Percentiles rank a stretch among this genome's conserved stretches.
These are phyloP conservation scores for Rhea americana DNA, from an alignment of 2,113 vertebrate genomes.

Conservation along the genomic window DNA sequence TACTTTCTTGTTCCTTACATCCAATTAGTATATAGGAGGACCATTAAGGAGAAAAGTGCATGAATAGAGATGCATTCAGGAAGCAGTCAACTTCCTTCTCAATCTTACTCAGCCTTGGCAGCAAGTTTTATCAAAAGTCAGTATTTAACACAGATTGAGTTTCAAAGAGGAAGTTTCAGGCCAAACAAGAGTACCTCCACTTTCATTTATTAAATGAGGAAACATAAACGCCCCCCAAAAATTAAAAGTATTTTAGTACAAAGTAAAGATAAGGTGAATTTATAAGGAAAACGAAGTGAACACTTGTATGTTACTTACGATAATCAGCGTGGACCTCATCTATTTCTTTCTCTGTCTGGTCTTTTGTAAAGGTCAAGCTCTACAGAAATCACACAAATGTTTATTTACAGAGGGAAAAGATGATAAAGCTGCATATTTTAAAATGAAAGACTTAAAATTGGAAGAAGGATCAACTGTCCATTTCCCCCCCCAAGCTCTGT, in stretches of 20 bases:
- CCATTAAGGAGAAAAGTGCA: not conserved
- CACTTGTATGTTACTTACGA: constrained; percentile 80
- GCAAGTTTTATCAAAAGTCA: not conserved
- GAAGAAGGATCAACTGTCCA: not conserved
- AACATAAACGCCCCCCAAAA: not conserved
- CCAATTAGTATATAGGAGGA: not conserved
- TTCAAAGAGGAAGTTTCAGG: not conserved
- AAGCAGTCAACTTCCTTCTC: not conserved
- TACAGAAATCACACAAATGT: constrained; percentile 65
- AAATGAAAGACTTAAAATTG: not conserved
- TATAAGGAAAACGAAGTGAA: not conserved
- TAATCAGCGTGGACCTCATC: constrained; percentile 88
- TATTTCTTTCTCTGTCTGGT: constrained; percentile 88
- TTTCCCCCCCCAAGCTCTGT: not conserved
- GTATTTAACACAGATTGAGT: too few relatives aligned
- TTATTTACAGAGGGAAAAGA: not conserved
- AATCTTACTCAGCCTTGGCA: not conserved
- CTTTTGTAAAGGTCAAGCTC: constrained; percentile 90
- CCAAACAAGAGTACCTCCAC: not conserved
- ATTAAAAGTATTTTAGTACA: not conserved
- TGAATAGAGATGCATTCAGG: not conserved
- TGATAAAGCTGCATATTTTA: not conserved
- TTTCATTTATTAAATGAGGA: not conserved
- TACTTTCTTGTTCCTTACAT: not conserved
- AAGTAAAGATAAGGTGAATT: not conserved